Conservation (phyloP, 1,140 invertebrate genomes). For the Bradynema listronoti region DNA sequence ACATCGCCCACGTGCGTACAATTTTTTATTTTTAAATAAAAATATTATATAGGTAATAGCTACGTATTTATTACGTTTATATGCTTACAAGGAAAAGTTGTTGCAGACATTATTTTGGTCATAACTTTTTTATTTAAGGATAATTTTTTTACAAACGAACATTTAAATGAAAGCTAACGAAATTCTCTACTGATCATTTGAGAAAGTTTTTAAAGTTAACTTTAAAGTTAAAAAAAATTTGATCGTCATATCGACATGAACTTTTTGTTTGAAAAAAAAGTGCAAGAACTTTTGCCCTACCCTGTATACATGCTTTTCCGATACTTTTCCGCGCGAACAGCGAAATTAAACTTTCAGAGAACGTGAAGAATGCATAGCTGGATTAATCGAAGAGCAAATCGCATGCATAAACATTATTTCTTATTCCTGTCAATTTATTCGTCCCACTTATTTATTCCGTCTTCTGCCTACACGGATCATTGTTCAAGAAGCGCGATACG, state of each 20-base stretch:
- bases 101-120: neutral
- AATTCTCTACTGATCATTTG: neutral
- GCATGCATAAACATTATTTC: conserved; percentile 38
- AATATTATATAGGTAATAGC: neutral
- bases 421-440: conserved; percentile 47
- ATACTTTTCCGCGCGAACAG: neutral
- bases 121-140: conserved; percentile 3
- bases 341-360: conserved; percentile 36
- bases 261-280: conserved; percentile 13
- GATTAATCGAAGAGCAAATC: conserved; percentile 47
- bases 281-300: too few relatives aligned
- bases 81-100: neutral
- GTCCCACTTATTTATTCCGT: conserved; percentile 39
- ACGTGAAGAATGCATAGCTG: conserved; percentile 43
- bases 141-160: neutral
- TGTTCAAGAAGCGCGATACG: conserved; percentile 45
- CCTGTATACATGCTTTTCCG: conserved; percentile 7
- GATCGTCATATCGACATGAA: neutral
- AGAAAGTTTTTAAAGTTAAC: neutral
- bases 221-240: neutral
- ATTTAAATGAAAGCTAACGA: conserved; percentile 9
- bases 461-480: conserved; percentile 45
- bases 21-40: too few relatives aligned
- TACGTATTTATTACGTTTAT: neutral
- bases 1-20: conserved; percentile 22